phyloP scores from a whole-genome alignment of 2,113 vertebrate genomes.

The Puffinus mauretanicus region DNA sequence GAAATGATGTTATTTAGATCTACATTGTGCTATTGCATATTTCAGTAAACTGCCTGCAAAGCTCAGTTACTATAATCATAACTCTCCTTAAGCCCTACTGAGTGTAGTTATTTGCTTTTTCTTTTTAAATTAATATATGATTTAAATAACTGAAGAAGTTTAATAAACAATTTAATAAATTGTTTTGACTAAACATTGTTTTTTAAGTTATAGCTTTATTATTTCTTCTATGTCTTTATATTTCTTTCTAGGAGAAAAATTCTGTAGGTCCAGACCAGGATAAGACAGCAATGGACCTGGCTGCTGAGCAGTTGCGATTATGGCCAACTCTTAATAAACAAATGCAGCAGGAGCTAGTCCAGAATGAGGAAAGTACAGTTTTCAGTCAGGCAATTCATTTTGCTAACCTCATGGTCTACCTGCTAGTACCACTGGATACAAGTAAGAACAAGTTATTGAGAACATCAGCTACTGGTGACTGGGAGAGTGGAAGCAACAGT shows the following conservation, averaged over 20 bases:
- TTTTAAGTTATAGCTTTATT: not conserved
- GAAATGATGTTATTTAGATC: not conserved
- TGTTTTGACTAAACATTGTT: not conserved
- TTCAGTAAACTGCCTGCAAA: not conserved
- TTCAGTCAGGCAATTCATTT: constrained; percentile 99
- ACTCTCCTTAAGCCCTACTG: not conserved
- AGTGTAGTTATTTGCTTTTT: not conserved
- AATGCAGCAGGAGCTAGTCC: constrained; percentile 89
- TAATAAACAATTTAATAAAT: not conserved
- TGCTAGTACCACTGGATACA: constrained; percentile 93
- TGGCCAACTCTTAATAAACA: constrained; percentile 90
- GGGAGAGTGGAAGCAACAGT: constrained; percentile 98
- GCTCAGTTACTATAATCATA: not conserved
- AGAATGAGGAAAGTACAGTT: constrained; percentile 94
- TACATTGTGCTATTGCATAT: not conserved
- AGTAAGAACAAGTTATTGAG: constrained; percentile 93
- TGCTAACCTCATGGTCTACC: constrained; percentile 97
- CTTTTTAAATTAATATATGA: not conserved
- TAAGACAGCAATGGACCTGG: constrained; percentile 93
- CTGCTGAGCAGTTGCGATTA: constrained; percentile 87
- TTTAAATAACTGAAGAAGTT: not conserved
- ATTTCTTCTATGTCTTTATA: not conserved
- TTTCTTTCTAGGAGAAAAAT: constrained; percentile 71
- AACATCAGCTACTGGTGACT: constrained; percentile 83
- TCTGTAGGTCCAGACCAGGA: constrained; percentile 66